phyloP scores from a whole-genome alignment of 2,113 vertebrate genomes.

The Eptesicus fuscus region DNA sequence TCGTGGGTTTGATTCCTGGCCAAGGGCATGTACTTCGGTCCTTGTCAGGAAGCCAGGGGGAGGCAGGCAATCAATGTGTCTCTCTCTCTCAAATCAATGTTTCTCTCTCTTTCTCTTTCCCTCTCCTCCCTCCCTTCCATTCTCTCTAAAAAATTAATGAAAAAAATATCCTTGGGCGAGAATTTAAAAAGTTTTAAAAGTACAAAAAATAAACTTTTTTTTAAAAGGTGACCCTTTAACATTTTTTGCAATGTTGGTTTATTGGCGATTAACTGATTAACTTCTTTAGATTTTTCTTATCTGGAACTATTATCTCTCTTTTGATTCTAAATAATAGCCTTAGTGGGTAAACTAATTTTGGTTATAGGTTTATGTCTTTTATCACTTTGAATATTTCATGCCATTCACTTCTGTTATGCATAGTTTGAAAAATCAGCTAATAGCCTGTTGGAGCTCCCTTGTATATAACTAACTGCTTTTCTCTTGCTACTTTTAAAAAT shows the following conservation, averaged over 20 bases:
- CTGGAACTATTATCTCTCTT: neutral
- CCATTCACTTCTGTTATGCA: neutral
- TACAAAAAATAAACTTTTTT: no score
- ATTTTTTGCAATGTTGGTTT: neutral
- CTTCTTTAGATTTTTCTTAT: neutral
- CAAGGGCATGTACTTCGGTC: no score
- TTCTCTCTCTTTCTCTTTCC: no score
- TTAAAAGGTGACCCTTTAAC: neutral
- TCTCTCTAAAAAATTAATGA: no score
- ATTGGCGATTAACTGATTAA: neutral
- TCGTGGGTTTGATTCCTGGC: no score
- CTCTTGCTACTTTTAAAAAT: neutral
- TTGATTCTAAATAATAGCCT: neutral
- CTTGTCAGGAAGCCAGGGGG: no score
- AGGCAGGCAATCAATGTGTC: no score
- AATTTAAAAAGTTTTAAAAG: no score
- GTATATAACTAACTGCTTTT: neutral
- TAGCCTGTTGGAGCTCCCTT: neutral
- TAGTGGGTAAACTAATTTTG: neutral
- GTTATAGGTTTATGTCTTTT: neutral
- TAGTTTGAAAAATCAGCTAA: neutral
- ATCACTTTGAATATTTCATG: neutral
- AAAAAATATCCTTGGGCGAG: no score
- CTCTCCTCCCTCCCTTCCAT: no score
- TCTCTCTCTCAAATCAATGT: no score